These are phyloP conservation scores for Aspidapion aeneum DNA, from an alignment of 2,888 invertebrate species.

Conservation along the genomic window DNA sequence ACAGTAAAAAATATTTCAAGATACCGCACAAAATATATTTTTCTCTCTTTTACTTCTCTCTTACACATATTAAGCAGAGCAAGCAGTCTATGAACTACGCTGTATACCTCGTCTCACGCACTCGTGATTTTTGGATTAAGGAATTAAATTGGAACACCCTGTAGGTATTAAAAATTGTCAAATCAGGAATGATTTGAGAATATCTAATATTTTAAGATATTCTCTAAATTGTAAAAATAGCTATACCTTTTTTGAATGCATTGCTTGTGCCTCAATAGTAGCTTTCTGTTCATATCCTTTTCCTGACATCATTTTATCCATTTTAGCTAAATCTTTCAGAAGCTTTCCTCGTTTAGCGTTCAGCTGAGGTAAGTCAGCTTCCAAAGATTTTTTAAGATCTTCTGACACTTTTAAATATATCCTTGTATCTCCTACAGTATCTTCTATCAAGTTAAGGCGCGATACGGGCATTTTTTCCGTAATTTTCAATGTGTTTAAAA, in stretches of 20 bases:
- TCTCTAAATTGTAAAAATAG: too few relatives aligned
- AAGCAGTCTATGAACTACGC: too few relatives aligned
- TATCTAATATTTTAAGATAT: too few relatives aligned
- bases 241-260: slow-evolving; percentile 43
- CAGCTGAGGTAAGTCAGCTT: slow-evolving; percentile 38
- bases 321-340: slow-evolving; percentile 40
- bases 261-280: slow-evolving; percentile 34
- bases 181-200: too few relatives aligned
- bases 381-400: slow-evolving; percentile 34
- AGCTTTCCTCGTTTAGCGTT: slow-evolving; percentile 41
- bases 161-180: too few relatives aligned
- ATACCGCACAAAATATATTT: too few relatives aligned
- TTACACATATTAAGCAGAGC: too few relatives aligned
- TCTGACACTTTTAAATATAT: slow-evolving; percentile 40
- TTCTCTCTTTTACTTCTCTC: too few relatives aligned
- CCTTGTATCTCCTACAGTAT: slow-evolving; percentile 33
- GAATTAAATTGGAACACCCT: too few relatives aligned
- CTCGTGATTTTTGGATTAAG: too few relatives aligned
- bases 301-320: slow-evolving; percentile 37
- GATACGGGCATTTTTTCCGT: not conserved
- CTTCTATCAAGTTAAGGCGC: slow-evolving; percentile 27
- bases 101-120: too few relatives aligned
- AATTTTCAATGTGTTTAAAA: slow-evolving; percentile 31
- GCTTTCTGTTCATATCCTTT: slow-evolving; percentile 39
- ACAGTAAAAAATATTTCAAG: too few relatives aligned